Percentiles rank a stretch among this genome's conserved stretches.
These are phyloP conservation scores for Thysanoteuthis rhombus DNA, from an alignment of 2,888 invertebrate species.

Conservation along the genomic window DNA sequence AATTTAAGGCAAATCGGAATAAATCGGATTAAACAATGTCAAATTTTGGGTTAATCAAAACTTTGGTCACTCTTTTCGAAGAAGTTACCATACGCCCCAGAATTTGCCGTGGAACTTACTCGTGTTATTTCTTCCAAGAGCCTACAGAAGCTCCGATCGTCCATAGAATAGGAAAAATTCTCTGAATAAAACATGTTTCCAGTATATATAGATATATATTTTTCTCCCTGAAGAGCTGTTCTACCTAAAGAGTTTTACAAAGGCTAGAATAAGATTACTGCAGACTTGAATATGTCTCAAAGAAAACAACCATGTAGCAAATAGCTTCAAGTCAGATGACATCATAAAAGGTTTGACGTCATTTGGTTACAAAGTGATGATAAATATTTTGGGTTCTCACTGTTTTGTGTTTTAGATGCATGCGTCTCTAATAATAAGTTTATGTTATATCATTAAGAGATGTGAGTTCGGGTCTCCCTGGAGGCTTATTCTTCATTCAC, in stretches of 20 bases:
- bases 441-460: too few species aligned
- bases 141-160: background rate
- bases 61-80: too few species aligned
- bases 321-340: background rate
- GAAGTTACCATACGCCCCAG: too few species aligned
- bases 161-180: background rate
- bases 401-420: too few species aligned
- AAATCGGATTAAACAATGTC: too few species aligned
- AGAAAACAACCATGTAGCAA: background rate
- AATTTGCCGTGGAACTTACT: background rate
- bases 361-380: background rate
- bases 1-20: too few species aligned
- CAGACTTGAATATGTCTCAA: background rate
- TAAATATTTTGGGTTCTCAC: background rate
- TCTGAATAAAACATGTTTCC: background rate
- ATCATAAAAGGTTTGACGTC: background rate
- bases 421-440: too few species aligned
- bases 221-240: too few species aligned
- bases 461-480: too few species aligned
- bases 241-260: background rate
- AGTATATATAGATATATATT: background rate
- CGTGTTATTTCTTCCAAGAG: background rate
- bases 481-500: too few species aligned
- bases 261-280: constrained; percentile 12
- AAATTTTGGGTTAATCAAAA: too few species aligned